These are phyloP conservation scores for Drosophila multiciliata DNA, from an alignment of 2,888 invertebrate genomes.

Conservation along the genomic window DNA sequence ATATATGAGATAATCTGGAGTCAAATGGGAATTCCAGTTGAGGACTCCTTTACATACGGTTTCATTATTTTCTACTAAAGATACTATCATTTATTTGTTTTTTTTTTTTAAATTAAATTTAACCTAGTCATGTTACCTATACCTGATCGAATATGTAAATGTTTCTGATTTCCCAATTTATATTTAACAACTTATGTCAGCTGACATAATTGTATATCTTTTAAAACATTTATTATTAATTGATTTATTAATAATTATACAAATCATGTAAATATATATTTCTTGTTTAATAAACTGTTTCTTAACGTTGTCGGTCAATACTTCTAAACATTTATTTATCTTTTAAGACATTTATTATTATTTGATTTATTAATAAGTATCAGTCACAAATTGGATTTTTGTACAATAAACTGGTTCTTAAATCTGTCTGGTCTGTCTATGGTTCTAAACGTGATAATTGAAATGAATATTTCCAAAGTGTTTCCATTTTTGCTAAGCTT, in stretches of 20 bases:
- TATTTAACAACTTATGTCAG: not conserved
- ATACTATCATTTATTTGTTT: not conserved
- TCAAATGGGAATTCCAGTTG: not conserved
- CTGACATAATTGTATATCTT: not conserved
- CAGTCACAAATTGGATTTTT: not conserved
- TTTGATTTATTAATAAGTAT: too few species aligned
- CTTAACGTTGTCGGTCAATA: not conserved
- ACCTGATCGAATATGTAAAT: not conserved
- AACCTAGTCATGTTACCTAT: not conserved
- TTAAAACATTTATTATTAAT: not conserved
- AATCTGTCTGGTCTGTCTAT: too few species aligned
- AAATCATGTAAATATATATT: not conserved
- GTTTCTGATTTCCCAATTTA: not conserved
- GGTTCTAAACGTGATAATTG: not conserved
- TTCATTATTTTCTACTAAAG: not conserved
- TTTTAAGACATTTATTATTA: too few species aligned
- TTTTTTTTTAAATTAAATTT: not conserved
- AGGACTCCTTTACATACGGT: not conserved
- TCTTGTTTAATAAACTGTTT: not conserved
- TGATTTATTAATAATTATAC: not conserved
- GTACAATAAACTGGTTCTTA: not conserved
- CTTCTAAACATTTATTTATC: not conserved
- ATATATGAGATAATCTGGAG: not conserved
- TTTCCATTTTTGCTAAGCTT: not conserved
- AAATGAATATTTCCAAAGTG: not conserved